Evolutionary conservation across 2,113 vertebrate genomes (phyloP), one percentile per base, ranked within the genome.

Genomic region (Pterophyllum scalare): DNA sequence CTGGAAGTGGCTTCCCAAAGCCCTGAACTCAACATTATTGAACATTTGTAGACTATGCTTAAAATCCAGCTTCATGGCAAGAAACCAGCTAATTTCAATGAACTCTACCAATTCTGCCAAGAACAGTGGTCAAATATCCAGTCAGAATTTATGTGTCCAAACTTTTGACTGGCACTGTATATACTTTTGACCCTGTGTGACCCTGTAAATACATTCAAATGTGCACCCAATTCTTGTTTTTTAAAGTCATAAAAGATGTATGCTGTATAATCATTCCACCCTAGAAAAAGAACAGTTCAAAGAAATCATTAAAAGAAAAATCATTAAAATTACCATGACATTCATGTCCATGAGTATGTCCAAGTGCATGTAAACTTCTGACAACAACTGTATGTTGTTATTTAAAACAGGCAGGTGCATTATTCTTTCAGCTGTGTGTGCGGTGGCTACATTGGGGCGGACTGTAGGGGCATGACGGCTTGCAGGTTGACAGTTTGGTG

Each of bases 401-500:
- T 83, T 86, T 83, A 93, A 93, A 91, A 82, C 60, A 67, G 60
- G 78, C 52, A 84, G 7, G 61, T 65, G 65, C 59, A 58, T 28
- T 28, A 82, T 84, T 91, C 88, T 52, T 87, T 79, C 81, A 77
- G 83, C 77, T 12, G 87, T 83, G 72, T 70, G 76, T 81, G 77
- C 86, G 61, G 64, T 83, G 82, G 90, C 87, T 82, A 80, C 86
- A 87, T 86, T 87, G 85, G 65, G 77, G 90, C 70, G 61, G 46
- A 80, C 84, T 90, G 88, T 85, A 87, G 86, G 88, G 87, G 79
- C 59, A 85, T 93, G 92, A 94, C 88, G 87, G 89, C 83, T 90
- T 92, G 89, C 91, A 89, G 92, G 91, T 90, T 95, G 95, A 95
- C 93, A 96, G 94, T 95, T 95, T 96, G 94, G 95, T 96, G 95